Percentiles rank a stretch among this genome's conserved stretches.
These are phyloP conservation scores for Pecten maximus DNA, from an alignment of 2,888 invertebrate genomes.

Conservation along the genomic window DNA sequence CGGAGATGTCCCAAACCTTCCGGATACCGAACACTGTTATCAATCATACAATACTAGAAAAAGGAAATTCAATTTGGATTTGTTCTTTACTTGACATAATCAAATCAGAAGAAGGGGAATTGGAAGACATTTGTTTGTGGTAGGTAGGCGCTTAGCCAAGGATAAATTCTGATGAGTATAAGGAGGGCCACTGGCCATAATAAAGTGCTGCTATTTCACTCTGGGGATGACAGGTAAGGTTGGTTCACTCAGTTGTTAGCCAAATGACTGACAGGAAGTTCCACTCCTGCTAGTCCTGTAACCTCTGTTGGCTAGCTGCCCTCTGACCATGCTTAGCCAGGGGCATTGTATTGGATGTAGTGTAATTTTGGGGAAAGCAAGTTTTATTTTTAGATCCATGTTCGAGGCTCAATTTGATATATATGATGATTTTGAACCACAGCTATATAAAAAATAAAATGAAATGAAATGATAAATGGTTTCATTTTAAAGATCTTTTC, in stretches of 20 bases:
- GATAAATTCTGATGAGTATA: neutral
- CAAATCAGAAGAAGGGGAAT: constrained; percentile 25
- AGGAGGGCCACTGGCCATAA: neutral
- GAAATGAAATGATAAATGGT: no score
- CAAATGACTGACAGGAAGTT: no score
- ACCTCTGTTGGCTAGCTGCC: neutral
- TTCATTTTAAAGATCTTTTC: neutral
- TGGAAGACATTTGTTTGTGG: neutral
- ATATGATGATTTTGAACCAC: neutral
- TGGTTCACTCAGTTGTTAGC: neutral
- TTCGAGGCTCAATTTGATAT: neutral
- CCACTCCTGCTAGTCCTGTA: neutral
- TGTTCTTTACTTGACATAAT: neutral
- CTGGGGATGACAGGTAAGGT: constrained; percentile 4
- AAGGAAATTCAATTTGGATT: constrained; percentile 1
- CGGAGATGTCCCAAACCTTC: neutral
- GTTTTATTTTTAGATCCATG: neutral
- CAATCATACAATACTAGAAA: neutral
- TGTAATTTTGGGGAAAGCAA: neutral
- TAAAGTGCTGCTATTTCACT: neutral
- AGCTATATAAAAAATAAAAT: neutral
- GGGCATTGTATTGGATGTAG: neutral
- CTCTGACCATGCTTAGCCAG: neutral
- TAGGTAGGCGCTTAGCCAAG: neutral
- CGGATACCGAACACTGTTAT: neutral